Conservation (phyloP, 2,113 vertebrate genomes). For the Psophia crepitans region DNA sequence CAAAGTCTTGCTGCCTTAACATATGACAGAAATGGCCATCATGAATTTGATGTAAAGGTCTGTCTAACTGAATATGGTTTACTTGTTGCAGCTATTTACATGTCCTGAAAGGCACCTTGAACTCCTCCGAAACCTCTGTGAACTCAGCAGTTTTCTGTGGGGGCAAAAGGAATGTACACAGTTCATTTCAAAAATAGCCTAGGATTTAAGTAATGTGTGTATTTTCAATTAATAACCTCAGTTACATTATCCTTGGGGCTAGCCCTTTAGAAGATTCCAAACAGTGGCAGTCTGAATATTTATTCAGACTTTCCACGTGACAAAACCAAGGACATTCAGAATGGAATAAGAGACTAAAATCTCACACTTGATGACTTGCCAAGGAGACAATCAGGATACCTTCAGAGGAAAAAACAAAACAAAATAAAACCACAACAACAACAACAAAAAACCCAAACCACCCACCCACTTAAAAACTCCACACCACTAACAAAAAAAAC, state of each 20-base stretch:
- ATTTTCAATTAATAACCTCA: constrained; percentile 23
- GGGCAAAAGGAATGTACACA: neutral
- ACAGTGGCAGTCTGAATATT: neutral
- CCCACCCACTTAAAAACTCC: too few relatives aligned
- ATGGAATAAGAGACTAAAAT: neutral
- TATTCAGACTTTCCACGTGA: neutral
- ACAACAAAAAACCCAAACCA: rapidly evolving
- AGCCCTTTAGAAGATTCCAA: neutral
- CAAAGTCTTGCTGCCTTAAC: neutral
- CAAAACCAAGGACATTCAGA: neutral
- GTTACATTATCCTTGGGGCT: neutral
- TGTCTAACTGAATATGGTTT: neutral
- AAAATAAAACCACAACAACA: too few relatives aligned
- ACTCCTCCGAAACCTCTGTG: neutral
- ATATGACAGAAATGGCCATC: neutral
- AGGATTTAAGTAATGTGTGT: neutral
- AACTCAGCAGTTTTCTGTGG: neutral
- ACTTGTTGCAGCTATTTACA: neutral
- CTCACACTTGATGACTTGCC: neutral
- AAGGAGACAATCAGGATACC: neutral
- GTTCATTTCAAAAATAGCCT: constrained; percentile 15
- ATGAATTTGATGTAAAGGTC: neutral
- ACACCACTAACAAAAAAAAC: neutral
- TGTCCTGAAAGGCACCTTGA: constrained; percentile 26
- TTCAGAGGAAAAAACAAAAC: neutral